phyloP scores from a whole-genome alignment of 2,888 invertebrate species.

The Schizaphis graminum region DNA sequence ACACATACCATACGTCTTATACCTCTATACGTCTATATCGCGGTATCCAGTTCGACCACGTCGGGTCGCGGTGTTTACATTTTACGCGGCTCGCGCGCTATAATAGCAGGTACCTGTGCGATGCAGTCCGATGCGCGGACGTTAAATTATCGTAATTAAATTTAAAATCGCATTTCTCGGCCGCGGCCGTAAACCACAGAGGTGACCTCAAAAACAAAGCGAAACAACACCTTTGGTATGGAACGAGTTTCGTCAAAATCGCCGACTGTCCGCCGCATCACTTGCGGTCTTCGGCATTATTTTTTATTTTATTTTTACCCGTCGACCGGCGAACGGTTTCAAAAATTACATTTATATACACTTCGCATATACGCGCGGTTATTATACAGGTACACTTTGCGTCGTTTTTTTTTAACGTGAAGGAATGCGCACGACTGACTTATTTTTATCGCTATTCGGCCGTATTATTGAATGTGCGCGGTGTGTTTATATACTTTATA shows the following conservation, averaged over 20 bases:
- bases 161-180: constrained; percentile 15
- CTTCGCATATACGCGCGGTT: neutral
- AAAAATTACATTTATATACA: constrained; percentile 39
- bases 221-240: constrained; percentile 10
- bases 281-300: constrained; percentile 41
- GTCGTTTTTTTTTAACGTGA: constrained; percentile 21
- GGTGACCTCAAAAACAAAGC: constrained; percentile 32
- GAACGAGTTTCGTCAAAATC: constrained; percentile 38
- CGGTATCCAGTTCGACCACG: neutral
- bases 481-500: neutral
- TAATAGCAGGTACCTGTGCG: too few species aligned
- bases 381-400: neutral
- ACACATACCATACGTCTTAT: neutral
- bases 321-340: neutral
- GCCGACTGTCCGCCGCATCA: constrained; percentile 2
- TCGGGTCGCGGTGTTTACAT: neutral
- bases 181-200: neutral
- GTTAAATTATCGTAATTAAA: constrained; percentile 16
- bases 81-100: neutral
- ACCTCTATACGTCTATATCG: neutral
- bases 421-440: constrained; percentile 61
- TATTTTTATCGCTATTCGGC: constrained; percentile 26
- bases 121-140: neutral
- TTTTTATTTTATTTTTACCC: neutral
- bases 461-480: neutral